These are phyloP conservation scores for Schrankia costaestrigalis DNA, from an alignment of 2,888 invertebrate species.

Conservation along the genomic window DNA sequence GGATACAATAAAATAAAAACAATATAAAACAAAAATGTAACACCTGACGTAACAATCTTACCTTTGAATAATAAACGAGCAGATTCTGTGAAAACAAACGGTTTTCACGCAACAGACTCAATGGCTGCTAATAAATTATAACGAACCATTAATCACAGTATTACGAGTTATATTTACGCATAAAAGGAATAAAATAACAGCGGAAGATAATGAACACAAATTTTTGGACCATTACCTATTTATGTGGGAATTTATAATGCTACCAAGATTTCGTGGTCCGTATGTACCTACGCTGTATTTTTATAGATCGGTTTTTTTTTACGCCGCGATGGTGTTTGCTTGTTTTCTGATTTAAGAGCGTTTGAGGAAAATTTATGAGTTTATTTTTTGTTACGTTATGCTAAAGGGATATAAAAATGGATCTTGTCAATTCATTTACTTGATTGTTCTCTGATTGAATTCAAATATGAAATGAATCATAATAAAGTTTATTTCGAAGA, in stretches of 20 bases:
- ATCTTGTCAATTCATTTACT: no score
- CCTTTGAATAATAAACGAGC: constrained; percentile 3
- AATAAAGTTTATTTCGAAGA: no score
- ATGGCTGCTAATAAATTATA: constrained; percentile 31
- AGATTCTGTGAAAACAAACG: constrained; percentile 10
- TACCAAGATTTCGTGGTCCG: constrained; percentile 22
- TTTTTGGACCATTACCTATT: constrained; percentile 34
- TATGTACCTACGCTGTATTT: no score
- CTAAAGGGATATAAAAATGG: not conserved
- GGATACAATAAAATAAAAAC: no score
- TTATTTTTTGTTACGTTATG: not conserved
- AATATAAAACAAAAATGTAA: no score
- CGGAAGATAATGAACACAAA: constrained; percentile 32
- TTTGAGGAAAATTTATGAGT: not conserved
- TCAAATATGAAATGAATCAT: no score
- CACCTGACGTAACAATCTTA: constrained; percentile 1
- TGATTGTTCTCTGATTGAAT: no score
- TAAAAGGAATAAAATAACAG: constrained; percentile 30
- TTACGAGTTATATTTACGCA: constrained; percentile 33
- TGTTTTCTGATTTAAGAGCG: constrained; percentile 1
- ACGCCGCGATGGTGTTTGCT: constrained; percentile 1
- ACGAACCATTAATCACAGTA: constrained; percentile 34
- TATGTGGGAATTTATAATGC: constrained; percentile 30
- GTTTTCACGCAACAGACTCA: constrained; percentile 20
- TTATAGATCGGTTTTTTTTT: no score